phyloP scores from a whole-genome alignment of 2,888 invertebrate genomes.

The Bedellia somnulentella region DNA sequence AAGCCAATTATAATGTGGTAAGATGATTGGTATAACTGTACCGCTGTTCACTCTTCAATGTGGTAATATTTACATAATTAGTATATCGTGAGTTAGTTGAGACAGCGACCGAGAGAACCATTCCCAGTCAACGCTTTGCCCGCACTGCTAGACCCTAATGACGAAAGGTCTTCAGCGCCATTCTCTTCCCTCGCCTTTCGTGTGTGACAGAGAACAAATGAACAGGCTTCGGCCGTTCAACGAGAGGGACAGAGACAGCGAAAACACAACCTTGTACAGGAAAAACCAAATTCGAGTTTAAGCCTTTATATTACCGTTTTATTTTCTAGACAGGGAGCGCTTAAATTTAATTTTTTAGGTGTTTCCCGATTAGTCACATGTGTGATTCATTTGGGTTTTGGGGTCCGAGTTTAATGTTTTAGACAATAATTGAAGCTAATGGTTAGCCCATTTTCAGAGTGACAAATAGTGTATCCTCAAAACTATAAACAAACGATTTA shows the following conservation, averaged over 20 bases:
- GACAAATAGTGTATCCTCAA: too few species aligned
- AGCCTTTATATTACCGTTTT: constrained; percentile 55
- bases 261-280: constrained; percentile 35
- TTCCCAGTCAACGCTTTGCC: constrained; percentile 49
- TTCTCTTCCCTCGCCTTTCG: constrained; percentile 60
- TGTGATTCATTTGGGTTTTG: too few species aligned
- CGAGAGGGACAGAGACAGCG: constrained; percentile 24
- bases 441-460: too few species aligned
- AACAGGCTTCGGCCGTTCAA: constrained; percentile 15
- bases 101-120: constrained; percentile 21
- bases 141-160: constrained; percentile 56
- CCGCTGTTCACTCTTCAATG: constrained; percentile 49
- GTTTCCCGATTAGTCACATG: too few species aligned
- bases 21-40: constrained; percentile 28
- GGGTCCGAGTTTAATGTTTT: too few species aligned
- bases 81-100: constrained; percentile 25
- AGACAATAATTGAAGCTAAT: too few species aligned
- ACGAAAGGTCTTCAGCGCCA: constrained; percentile 61
- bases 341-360: constrained; percentile 4
- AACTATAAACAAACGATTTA: too few species aligned
- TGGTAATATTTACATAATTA: constrained; percentile 60
- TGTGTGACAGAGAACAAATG: constrained; percentile 36
- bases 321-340: constrained; percentile 21
- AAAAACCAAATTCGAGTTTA: constrained; percentile 52
- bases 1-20: too few species aligned